Conservation (phyloP, 2,113 vertebrate genomes). For the Syngnathus typhle region DNA sequence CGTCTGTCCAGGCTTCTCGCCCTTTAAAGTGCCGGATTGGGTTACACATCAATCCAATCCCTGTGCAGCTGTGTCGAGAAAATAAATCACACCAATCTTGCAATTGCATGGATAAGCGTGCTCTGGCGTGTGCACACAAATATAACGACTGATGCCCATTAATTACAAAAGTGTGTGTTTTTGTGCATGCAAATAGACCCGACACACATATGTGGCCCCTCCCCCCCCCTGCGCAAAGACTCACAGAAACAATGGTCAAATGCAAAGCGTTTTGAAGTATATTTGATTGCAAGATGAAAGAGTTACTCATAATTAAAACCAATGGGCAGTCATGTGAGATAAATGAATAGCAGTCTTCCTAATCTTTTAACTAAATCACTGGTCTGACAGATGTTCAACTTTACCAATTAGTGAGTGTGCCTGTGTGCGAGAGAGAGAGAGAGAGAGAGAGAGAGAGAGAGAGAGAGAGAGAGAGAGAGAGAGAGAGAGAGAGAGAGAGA, state of each 20-base stretch:
- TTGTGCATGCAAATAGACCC: conserved; percentile 42
- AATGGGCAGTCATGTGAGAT: conserved; percentile 90
- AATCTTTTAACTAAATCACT: conserved; percentile 76
- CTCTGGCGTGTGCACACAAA: conserved; percentile 24
- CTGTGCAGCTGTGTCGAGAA: conserved; percentile 92
- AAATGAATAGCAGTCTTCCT: conserved; percentile 73
- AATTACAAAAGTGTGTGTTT: conserved; percentile 67
- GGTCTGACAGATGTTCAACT: conserved; percentile 88
- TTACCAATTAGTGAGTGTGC: conserved; percentile 68
- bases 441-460: too few species aligned
- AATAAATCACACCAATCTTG: conserved; percentile 62
- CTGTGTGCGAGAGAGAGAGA: neutral
- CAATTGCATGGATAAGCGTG: conserved; percentile 64
- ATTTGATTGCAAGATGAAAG: conserved; percentile 86
- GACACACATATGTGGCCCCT: neutral
- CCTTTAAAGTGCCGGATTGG: conserved; percentile 96
- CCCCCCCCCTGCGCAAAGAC: conserved; percentile 19
- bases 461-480: too few species aligned
- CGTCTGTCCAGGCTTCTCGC: conserved; percentile 94
- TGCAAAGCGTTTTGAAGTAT: conserved; percentile 79
- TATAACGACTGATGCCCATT: conserved; percentile 36
- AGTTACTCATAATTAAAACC: conserved; percentile 90
- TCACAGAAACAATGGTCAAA: conserved; percentile 73
- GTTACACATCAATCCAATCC: conserved; percentile 95
- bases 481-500: too few species aligned